These are phyloP conservation scores for Candoia aspera DNA, from an alignment of 2,113 vertebrate genomes.

Conservation along the genomic window DNA sequence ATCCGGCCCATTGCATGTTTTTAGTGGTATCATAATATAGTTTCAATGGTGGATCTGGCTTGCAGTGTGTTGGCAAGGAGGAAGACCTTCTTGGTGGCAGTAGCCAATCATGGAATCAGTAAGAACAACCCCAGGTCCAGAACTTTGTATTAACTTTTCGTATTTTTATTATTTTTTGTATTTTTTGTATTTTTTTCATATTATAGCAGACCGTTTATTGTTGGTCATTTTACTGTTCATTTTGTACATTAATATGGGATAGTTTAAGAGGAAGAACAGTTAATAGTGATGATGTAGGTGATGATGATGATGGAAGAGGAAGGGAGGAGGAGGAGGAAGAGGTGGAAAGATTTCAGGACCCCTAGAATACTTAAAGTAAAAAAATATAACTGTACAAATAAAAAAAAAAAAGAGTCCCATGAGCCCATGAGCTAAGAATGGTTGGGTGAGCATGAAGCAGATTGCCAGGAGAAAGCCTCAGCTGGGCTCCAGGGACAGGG, in stretches of 20 bases:
- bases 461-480: neutral
- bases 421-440: neutral
- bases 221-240: neutral
- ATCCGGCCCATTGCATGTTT: neutral
- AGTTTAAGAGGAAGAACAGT: neutral
- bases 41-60: neutral
- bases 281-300: neutral
- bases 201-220: neutral
- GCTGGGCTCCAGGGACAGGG: neutral
- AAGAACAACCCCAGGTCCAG: neutral
- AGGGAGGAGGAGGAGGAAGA: neutral
- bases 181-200: neutral
- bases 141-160: neutral
- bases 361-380: neutral
- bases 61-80: neutral
- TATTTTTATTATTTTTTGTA: neutral
- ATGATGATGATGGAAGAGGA: neutral
- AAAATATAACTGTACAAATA: neutral
- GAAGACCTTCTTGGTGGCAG: neutral
- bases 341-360: neutral
- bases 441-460: neutral
- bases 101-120: neutral
- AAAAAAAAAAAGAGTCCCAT: too few relatives aligned
- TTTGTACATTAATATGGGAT: neutral
- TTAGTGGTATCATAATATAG: neutral